Percentiles rank a stretch among this genome's conserved stretches.
phyloP scores from a whole-genome alignment of 2,888 invertebrate genomes.

The Pseudococcus jackbeardsleyi region DNA sequence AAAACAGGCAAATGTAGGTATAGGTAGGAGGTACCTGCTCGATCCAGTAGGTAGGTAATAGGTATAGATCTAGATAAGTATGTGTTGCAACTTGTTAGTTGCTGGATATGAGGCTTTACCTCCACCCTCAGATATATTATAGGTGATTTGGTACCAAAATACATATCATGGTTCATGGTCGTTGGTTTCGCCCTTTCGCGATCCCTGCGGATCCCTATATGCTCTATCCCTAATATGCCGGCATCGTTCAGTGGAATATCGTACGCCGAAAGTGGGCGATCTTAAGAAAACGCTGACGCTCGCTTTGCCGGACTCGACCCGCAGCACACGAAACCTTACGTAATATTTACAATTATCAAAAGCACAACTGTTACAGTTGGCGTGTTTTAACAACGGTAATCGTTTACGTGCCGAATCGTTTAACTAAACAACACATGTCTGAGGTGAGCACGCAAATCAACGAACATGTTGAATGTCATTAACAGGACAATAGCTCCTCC shows the following conservation, averaged over 20 bases:
- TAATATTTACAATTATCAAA: slow-evolving; percentile 62
- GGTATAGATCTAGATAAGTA: too few species aligned
- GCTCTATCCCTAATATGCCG: too few species aligned
- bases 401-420: slow-evolving; percentile 61
- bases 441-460: slow-evolving; percentile 59
- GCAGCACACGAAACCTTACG: slow-evolving; percentile 59
- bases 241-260: background rate
- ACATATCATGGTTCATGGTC: too few species aligned
- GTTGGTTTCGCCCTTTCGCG: too few species aligned
- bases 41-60: too few species aligned
- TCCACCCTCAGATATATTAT: too few species aligned
- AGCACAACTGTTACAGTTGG: slow-evolving; percentile 62
- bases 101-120: too few species aligned
- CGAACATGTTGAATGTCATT: slow-evolving; percentile 62
- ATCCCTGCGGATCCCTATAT: too few species aligned
- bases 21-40: too few species aligned
- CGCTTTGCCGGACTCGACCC: background rate
- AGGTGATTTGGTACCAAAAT: too few species aligned
- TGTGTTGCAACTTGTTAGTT: too few species aligned
- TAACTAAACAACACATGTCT: slow-evolving; percentile 58
- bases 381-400: slow-evolving; percentile 59
- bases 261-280: background rate
- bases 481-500: slow-evolving; percentile 60
- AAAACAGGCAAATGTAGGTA: too few species aligned
- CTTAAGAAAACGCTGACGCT: background rate